These are phyloP conservation scores for Dione vanillae DNA, from an alignment of 2,888 invertebrate genomes.

Conservation along the genomic window DNA sequence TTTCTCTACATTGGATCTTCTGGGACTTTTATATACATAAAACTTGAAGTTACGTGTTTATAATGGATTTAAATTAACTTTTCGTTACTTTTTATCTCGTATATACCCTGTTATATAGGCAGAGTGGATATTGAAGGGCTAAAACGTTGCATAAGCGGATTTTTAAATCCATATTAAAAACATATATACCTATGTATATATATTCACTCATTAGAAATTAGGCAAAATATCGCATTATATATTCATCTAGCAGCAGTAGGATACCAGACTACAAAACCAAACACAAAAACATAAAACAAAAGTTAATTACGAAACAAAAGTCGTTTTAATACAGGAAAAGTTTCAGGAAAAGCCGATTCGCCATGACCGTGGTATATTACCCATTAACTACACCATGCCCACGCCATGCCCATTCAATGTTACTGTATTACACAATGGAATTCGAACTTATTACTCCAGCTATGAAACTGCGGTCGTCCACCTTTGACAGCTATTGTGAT, in stretches of 20 bases:
- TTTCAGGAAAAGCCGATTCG: constrained; percentile 48
- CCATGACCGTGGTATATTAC: constrained; percentile 50
- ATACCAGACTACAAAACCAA: not conserved
- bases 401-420: constrained; percentile 9
- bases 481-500: constrained; percentile 24
- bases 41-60: no score
- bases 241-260: not conserved
- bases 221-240: not conserved
- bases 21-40: no score
- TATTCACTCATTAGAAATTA: not conserved
- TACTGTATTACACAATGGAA: constrained; percentile 74
- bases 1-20: no score
- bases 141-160: no score
- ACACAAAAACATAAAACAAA: constrained; percentile 21
- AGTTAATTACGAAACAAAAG: constrained; percentile 24
- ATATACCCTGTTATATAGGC: no score
- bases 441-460: constrained; percentile 73
- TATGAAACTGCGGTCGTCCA: constrained; percentile 56
- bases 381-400: constrained; percentile 33
- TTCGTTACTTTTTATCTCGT: no score
- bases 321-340: constrained; percentile 17
- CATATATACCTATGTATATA: no score
- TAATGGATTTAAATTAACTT: no score
- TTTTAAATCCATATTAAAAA: no score
- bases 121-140: no score